Evolutionary conservation across 2,113 vertebrate genomes (phyloP).

Genomic region (Prinia subflava): DNA sequence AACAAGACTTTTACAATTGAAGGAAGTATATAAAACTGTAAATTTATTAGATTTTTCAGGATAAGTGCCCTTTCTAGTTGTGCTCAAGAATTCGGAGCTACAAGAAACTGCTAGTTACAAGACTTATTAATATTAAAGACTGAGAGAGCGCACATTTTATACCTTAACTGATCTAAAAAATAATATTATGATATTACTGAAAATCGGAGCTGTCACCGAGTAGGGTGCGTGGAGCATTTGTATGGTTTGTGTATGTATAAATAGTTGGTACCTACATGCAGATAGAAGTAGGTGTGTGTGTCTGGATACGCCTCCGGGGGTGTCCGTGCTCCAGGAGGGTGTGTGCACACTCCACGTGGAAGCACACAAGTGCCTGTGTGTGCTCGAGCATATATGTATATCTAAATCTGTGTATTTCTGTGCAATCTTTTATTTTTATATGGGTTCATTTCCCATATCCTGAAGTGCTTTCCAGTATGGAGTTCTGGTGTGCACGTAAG

Average conservation of each 20-base stretch:
- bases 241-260: conserved; percentile 27
- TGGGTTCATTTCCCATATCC: background rate
- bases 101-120: conserved; percentile 80
- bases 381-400: background rate
- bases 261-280: background rate
- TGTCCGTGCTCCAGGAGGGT: background rate
- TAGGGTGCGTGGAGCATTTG: background rate
- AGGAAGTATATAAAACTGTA: conserved; percentile 95
- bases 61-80: conserved; percentile 85
- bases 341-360: background rate
- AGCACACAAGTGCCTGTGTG: background rate
- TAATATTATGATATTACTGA: conserved; percentile 72
- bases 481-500: background rate
- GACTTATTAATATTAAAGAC: conserved; percentile 85
- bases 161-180: conserved; percentile 76
- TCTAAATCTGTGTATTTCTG: background rate
- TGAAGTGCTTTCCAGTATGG: background rate
- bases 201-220: conserved; percentile 44
- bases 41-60: conserved; percentile 94
- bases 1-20: conserved; percentile 96
- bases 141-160: conserved; percentile 66
- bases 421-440: background rate
- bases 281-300: background rate
- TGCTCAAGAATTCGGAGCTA: conserved; percentile 79
- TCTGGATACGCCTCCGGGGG: background rate